Percentiles rank a stretch among this genome's conserved stretches.
These are phyloP conservation scores for Halcyon malimbica DNA, from an alignment of 2,113 vertebrate genomes.

Conservation along the genomic window DNA sequence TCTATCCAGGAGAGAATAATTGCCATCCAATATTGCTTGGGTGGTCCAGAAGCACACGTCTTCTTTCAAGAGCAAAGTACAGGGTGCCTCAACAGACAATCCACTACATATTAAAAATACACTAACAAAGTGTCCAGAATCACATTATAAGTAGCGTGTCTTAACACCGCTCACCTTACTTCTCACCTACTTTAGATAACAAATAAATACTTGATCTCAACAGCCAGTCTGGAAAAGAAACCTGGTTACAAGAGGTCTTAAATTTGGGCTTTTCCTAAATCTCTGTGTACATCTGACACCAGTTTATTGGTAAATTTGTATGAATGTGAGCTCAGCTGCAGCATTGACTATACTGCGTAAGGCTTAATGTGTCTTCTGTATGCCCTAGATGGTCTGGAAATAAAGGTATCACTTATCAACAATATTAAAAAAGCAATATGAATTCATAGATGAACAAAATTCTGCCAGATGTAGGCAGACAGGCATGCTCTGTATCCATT, in stretches of 20 bases:
- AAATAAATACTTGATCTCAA: neutral
- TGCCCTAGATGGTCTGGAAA: neutral
- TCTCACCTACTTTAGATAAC: neutral
- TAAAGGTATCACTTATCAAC: neutral
- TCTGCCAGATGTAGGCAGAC: neutral
- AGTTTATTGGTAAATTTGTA: neutral
- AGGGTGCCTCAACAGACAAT: neutral
- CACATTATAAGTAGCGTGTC: neutral
- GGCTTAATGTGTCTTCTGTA: neutral
- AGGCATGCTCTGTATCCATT: constrained; percentile 22
- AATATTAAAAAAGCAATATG: constrained; percentile 27
- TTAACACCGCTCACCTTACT: neutral
- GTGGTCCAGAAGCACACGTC: neutral
- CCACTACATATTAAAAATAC: neutral
- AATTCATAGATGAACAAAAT: neutral
- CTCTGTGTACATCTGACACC: neutral
- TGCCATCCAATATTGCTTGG: neutral
- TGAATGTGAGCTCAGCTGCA: neutral
- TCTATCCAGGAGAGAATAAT: neutral
- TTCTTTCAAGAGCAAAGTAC: neutral
- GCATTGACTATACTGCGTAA: neutral
- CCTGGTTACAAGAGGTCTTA: neutral
- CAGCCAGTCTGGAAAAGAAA: neutral
- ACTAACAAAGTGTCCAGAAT: neutral
- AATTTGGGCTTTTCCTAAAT: neutral